Conservation (phyloP, 2,797 vertebrate genomes). For the Sylvilagus floridanus region DNA sequence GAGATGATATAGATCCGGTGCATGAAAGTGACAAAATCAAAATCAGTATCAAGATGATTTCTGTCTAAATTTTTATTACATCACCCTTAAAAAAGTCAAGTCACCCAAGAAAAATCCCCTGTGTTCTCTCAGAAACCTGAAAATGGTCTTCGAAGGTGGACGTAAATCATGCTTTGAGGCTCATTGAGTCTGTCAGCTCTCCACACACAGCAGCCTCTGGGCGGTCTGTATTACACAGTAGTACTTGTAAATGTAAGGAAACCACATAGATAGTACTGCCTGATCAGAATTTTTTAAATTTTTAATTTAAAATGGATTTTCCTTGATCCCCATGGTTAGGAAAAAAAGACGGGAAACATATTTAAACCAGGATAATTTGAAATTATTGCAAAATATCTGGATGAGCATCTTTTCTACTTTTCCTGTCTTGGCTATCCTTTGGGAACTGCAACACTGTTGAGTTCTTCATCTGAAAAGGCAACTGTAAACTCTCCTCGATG, state of each 20-base stretch:
- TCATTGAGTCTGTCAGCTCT: not conserved
- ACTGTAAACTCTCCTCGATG: not conserved
- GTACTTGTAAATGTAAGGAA: not conserved
- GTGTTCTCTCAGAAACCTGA: not conserved
- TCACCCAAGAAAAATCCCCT: not conserved
- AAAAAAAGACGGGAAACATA: not conserved
- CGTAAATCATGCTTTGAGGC: not conserved
- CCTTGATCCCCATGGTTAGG: not conserved
- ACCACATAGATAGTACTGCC: not conserved
- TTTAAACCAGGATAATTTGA: not conserved
- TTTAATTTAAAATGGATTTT: not conserved
- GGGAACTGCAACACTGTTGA: not conserved
- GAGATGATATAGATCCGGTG: not conserved
- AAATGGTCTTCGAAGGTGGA: not conserved
- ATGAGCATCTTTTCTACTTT: not conserved
- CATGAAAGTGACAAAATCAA: not conserved
- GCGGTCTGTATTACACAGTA: not conserved
- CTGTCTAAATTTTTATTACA: not conserved
- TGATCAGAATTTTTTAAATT: not conserved
- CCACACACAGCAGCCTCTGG: not conserved
- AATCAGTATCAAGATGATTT: not conserved
- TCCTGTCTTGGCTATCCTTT: not conserved
- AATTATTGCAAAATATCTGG: not conserved
- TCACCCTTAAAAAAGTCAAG: not conserved
- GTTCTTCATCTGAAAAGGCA: not conserved